Evolutionary conservation across 2,797 vertebrate species (phyloP).

Genomic region (Miichthys miiuy): DNA sequence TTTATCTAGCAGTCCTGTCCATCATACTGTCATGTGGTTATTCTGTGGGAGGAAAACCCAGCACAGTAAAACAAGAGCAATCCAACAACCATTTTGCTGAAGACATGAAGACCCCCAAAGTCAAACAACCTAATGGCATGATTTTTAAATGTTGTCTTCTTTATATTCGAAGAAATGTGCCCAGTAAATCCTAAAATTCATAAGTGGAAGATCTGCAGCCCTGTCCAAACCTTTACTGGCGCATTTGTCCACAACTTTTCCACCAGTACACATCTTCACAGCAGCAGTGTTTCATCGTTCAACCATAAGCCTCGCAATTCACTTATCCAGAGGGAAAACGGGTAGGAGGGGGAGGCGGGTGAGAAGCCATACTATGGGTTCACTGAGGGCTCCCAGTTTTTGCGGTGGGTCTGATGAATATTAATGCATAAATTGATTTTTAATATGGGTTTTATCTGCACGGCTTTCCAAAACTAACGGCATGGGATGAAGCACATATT

Average conservation of each 20-base stretch:
- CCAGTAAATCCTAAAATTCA: constrained; percentile 41
- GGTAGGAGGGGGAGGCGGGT: constrained; percentile 5
- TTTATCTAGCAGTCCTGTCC: constrained; percentile 52
- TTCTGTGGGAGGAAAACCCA: constrained; percentile 12
- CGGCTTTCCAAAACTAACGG: constrained; percentile 83
- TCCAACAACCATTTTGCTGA: background rate
- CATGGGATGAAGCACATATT: constrained; percentile 77
- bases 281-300: constrained; percentile 68
- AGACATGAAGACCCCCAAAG: background rate
- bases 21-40: constrained; percentile 29
- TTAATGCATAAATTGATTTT: constrained; percentile 87
- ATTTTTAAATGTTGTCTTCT: constrained; percentile 7
- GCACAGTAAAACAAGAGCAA: background rate
- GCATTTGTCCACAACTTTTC: constrained; percentile 66
- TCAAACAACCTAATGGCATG: background rate
- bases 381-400: constrained; percentile 78
- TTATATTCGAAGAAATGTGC: constrained; percentile 12
- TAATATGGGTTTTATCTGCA: constrained; percentile 82
- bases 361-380: constrained; percentile 64
- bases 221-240: constrained; percentile 37
- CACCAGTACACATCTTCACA: constrained; percentile 61
- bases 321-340: constrained; percentile 54
- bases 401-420: constrained; percentile 85
- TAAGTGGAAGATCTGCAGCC: constrained; percentile 48
- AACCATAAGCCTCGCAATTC: constrained; percentile 44